Evolutionary conservation across 2,797 vertebrate species (phyloP).

Genomic region (Ceryle rudis): DNA sequence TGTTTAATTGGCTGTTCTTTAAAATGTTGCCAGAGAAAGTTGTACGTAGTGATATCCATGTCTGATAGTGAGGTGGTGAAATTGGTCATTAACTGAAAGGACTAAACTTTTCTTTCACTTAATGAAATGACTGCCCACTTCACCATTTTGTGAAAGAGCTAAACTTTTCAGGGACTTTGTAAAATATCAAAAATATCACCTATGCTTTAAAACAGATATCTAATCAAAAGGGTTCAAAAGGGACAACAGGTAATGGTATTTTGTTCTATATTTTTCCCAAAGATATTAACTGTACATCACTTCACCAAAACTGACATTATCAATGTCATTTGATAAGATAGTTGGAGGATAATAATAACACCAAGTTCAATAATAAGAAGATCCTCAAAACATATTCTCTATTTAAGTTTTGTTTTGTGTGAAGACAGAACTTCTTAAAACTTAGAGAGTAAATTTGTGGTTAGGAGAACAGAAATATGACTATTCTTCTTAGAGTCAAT

Average conservation of each 20-base stretch:
- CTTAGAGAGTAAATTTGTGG: neutral
- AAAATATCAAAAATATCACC: neutral
- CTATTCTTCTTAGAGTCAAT: neutral
- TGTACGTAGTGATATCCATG: neutral
- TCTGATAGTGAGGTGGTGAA: neutral
- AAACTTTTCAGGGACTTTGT: neutral
- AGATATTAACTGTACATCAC: neutral
- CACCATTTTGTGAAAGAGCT: neutral
- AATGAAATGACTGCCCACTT: neutral
- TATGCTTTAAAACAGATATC: neutral
- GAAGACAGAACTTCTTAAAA: neutral
- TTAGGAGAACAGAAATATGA: neutral
- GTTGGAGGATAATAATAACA: neutral
- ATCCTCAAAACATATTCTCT: neutral
- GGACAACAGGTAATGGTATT: accelerated
- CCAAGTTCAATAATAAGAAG: neutral
- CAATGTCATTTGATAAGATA: neutral
- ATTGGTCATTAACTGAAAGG: neutral
- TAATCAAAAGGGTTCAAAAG: neutral
- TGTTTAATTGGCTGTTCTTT: neutral
- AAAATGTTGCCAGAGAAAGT: neutral
- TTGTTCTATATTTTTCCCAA: neutral
- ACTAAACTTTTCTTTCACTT: neutral
- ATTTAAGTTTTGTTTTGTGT: neutral
- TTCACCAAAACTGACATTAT: neutral